A percentile compares a stretch with the other conserved stretches of the same genome.
Evolutionary conservation across 2,888 invertebrate species (phyloP).

Genomic region (Trachelus stipa): DNA sequence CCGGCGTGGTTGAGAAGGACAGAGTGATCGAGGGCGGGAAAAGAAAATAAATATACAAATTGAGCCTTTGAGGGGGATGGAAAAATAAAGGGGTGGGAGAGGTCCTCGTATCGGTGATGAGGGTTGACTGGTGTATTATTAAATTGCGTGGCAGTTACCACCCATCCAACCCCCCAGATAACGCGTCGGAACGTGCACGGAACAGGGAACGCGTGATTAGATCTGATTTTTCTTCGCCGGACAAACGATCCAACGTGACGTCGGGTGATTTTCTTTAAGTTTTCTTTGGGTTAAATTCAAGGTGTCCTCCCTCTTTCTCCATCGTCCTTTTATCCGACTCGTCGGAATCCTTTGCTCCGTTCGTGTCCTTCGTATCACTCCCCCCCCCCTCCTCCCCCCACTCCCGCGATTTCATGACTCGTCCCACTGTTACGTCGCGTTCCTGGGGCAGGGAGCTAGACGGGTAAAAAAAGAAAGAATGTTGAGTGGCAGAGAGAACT

Average conservation of each 20-base stretch:
- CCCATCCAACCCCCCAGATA: background rate
- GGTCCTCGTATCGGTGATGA: background rate
- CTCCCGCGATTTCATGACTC: background rate
- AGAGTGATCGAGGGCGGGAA: too few relatives aligned
- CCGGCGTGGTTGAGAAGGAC: too few relatives aligned
- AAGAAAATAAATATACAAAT: background rate
- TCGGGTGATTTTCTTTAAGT: background rate
- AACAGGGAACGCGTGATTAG: conserved; percentile 47
- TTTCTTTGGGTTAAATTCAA: background rate
- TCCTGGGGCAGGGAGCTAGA: background rate
- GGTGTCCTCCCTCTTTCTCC: background rate
- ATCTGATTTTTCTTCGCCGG: conserved; percentile 20
- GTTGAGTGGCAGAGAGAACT: background rate
- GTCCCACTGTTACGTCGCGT: background rate
- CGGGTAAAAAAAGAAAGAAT: background rate
- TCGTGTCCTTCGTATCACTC: background rate
- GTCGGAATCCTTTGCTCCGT: background rate
- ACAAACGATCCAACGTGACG: background rate
- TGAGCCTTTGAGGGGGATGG: background rate
- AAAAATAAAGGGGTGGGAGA: background rate
- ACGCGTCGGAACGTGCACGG: conserved; percentile 39
- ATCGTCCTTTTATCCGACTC: background rate
- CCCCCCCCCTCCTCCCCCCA: too few relatives aligned
- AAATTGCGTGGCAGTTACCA: background rate
- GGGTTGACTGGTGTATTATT: background rate